Evolutionary conservation across 2,888 invertebrate genomes (phyloP), one percentile per base, ranked within the genome.

Genomic region (Muschampia plurimacula): DNA sequence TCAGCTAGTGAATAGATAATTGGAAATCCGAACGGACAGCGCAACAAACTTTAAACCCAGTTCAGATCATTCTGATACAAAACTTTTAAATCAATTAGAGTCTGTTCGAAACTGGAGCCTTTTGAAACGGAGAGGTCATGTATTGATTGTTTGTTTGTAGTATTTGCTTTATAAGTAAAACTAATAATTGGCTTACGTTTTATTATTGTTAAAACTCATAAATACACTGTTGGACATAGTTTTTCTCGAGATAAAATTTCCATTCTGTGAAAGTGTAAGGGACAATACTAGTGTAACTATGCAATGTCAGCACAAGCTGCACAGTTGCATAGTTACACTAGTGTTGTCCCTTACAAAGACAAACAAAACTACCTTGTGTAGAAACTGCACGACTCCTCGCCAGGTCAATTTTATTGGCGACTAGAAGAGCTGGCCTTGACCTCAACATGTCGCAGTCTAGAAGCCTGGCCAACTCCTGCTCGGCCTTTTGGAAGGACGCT

Each of bases 341-440:
- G n/a, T n/a, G n/a, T n/a, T n/a, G n/a, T n/a, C n/a, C n/a, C n/a
- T n/a, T n/a, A n/a, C n/a, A n/a, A n/a, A n/a, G n/a, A n/a, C n/a
- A n/a, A n/a, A n/a, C n/a, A 55, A 28, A n/a, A 44, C 46, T 76
- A 99, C 99, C 99, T 96, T 99, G 98, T 39, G 97, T 96, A 8
- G 97, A 97, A 64, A 99, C 97, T 39, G 97, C 97, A 85, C 98
- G 96, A 86, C 98, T 97, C 80, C 99, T 95, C 46, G 98, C 99
- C 84, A 99, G 95, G 92, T 99, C 99, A 77, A 98, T 97, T 95
- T 99, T 99, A 92, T 99, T 99, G 68, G 97, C 99, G 28, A 98
- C 98, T 69, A 99, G 94, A 76, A 99, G 97, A 59, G 97, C 97
- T 0, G 98, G 97, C 79, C 97, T 95, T 41, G 96, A 95, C 72